phyloP scores from a whole-genome alignment of 2,888 invertebrate species.

The Ectobius pallidus region DNA sequence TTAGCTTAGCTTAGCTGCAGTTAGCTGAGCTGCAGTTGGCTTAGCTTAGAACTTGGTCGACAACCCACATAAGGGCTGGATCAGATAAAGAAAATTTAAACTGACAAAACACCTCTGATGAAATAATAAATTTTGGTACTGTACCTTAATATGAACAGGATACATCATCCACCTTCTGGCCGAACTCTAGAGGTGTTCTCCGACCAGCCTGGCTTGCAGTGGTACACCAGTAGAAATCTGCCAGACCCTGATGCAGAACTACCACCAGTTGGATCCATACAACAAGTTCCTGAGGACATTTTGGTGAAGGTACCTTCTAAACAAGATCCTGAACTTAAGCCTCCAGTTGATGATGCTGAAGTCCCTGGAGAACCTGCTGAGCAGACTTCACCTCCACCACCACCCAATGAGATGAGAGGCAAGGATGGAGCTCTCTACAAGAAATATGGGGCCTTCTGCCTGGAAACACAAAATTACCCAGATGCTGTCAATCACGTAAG shows the following conservation, averaged over 20 bases:
- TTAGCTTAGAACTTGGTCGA: too few relatives aligned
- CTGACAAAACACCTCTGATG: too few relatives aligned
- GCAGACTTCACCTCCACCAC: background rate
- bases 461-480: constrained; percentile 93
- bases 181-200: constrained; percentile 80
- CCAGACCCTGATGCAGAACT: constrained; percentile 61
- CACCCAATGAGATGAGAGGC: constrained; percentile 61
- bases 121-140: too few relatives aligned
- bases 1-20: too few relatives aligned
- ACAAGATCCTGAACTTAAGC: background rate
- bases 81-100: too few relatives aligned
- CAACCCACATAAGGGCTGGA: too few relatives aligned
- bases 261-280: too few relatives aligned
- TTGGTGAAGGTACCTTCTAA: too few relatives aligned
- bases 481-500: constrained; percentile 86
- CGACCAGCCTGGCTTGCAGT: constrained; percentile 89
- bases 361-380: background rate
- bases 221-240: constrained; percentile 82
- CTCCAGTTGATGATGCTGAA: background rate
- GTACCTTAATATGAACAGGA: too few relatives aligned
- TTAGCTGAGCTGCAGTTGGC: too few relatives aligned
- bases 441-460: constrained; percentile 81
- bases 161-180: constrained; percentile 70
- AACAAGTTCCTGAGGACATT: too few relatives aligned
- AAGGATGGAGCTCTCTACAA: constrained; percentile 73